Base-by-base conservation (phyloP, 2,888 invertebrate species). In the Polietes domitor region DNA sequence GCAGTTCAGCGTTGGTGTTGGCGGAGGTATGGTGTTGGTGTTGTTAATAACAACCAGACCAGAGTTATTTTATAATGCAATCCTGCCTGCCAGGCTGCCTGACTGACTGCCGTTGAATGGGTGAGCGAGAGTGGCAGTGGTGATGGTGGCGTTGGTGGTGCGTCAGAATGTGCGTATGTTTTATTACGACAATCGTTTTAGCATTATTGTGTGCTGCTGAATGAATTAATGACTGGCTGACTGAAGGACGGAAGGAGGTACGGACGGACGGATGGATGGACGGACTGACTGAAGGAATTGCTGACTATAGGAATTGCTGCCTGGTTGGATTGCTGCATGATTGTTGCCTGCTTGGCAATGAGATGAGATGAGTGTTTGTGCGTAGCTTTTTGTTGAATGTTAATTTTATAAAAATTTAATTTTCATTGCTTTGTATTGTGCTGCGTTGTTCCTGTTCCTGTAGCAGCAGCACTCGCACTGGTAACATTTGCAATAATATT, bases 151-250 rank as follows among this genome's bases (percentile, higher is more conserved):
- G 21, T 26, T 28, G 65, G 17, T 37, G 21, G 37, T 77, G 70
- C 19, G 32, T 76, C 41, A 63, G 21, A 75, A n/a, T 78, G 68
- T 73, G 73, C 63, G 61, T 58, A 68, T 76, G 65, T 68, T 81
- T 78, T 81, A 81, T 84, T 81, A 81, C 81, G 78, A 84, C 84
- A 84, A 81, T 78, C 79, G 84, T 79, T 79, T 84, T 81, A 81
- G 78, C 78, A 76, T 81, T 84, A 63, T 78, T 77, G 74, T 71
- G 53, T 53, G 77, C 61, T 41, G 41, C 76, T 47, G 53, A 43
- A 68, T 68, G 28, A 68, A 41, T 43, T 37, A 43, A 43, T 43
- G 68, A 68, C 24, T 41, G 65, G 19, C 19, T 65, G 28, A 65
- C 10, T 21, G 53, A 68, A 41, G 24, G 17, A 43, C 24, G 24